phyloP scores from a whole-genome alignment of 1,140 invertebrate genomes.

The Euura saliciscinereae region DNA sequence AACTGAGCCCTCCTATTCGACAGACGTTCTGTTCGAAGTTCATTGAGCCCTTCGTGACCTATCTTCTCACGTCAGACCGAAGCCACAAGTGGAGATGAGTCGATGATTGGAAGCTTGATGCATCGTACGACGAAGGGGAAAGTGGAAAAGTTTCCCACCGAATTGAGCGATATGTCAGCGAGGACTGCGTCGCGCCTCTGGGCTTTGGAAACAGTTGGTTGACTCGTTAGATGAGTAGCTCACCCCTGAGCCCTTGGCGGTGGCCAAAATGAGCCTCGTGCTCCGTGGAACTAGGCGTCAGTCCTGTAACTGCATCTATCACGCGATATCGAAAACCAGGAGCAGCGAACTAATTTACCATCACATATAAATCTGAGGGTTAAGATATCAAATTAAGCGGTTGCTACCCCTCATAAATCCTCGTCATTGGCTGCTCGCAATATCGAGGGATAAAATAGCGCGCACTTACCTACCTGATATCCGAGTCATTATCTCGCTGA shows the following conservation, averaged over 20 bases:
- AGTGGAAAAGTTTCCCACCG: background rate
- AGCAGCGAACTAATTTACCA: no score
- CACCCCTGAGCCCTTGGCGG: background rate
- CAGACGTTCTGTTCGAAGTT: no score
- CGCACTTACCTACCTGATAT: background rate
- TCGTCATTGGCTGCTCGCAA: background rate
- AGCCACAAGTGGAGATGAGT: background rate
- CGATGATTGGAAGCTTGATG: background rate
- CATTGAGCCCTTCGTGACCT: no score
- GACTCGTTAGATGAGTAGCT: background rate
- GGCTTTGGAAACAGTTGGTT: background rate
- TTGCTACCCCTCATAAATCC: conserved; percentile 15
- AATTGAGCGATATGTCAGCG: background rate
- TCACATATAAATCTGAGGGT: background rate
- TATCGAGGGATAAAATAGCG: background rate
- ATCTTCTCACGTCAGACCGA: no score
- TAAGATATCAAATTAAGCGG: conserved; percentile 46
- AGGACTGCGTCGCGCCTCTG: background rate
- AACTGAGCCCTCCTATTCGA: no score
- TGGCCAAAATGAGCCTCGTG: background rate
- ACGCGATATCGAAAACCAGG: no score
- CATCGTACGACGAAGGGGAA: no score
- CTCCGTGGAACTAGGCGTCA: background rate
- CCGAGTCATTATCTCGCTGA: background rate
- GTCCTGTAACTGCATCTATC: background rate